Percentiles rank a stretch among this genome's conserved stretches.
Conservation (phyloP, 2,888 invertebrate species). For the Euphydryas editha region DNA sequence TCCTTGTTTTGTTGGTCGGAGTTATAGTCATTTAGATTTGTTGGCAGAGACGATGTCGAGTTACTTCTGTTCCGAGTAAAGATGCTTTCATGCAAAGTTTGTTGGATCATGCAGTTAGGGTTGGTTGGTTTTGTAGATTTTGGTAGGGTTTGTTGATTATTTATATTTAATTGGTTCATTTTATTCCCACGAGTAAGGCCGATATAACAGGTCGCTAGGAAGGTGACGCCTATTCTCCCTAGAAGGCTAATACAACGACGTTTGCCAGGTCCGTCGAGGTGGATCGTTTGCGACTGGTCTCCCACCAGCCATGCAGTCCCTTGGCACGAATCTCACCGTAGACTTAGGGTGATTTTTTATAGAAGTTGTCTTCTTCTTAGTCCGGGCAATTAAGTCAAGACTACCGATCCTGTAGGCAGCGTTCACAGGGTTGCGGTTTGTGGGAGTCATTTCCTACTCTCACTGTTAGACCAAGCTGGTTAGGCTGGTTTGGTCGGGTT, state of each 20-base stretch:
- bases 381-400: constrained; percentile 21
- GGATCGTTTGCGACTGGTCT: constrained; percentile 35
- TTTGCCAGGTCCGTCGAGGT: constrained; percentile 39
- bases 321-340: constrained; percentile 39
- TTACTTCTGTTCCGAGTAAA: constrained; percentile 14
- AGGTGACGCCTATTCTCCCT: constrained; percentile 39
- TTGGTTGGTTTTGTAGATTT: background rate
- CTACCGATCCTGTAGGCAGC: background rate
- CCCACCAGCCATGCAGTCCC: constrained; percentile 39
- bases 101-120: constrained; percentile 16
- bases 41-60: background rate
- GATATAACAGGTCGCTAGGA: constrained; percentile 30
- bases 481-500: constrained; percentile 8
- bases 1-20: constrained; percentile 4
- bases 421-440: constrained; percentile 5
- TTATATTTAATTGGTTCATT: constrained; percentile 12
- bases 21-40: background rate
- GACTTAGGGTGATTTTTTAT: constrained; percentile 41
- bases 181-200: constrained; percentile 23
- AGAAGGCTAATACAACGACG: constrained; percentile 31
- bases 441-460: constrained; percentile 11
- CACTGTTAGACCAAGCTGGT: constrained; percentile 1
- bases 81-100: constrained; percentile 19
- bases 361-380: constrained; percentile 34
- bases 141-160: background rate